Base-by-base conservation (phyloP, 2,797 vertebrate species). In the Trichosurus vulpecula region DNA sequence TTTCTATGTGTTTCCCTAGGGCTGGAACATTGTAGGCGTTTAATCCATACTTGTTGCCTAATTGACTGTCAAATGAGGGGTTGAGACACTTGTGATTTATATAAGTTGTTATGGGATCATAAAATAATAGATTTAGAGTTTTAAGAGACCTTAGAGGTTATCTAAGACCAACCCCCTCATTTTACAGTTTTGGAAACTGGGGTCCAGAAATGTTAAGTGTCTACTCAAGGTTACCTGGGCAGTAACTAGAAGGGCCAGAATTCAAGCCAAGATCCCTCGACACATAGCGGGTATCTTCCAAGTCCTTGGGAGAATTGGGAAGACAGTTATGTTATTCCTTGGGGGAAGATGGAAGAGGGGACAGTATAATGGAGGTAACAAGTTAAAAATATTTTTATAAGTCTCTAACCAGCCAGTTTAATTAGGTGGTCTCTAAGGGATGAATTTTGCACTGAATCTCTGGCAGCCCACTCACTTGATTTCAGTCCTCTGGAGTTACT, bases 401-500 rank as follows among this genome's bases (percentile, higher is more conserved):
- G 41, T 81, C 9, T 81, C 81, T 47, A 35, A 47, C 35, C 22
- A 81, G 41, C n/a, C 74, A 25, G 22, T 81, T 27, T 81, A 10
- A 47, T 81, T 47, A 81, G 41, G 74, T 10, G 74, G 81, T 41
- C 41, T 47, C n/a, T 11, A 25, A 81, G 74, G 41, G 81, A 56
- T 89, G 56, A 94, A 53, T 90, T 93, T 94, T 95, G 92, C 92
- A 58, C 91, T 53, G 12, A 81, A 0, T 91, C 54, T 96, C 58
- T 92, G 87, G 94, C 92, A 94, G 96, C 90, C 66, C 41, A 8
- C 56, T 95, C 30, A 1, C 61, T 93, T 52, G 89, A 52, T 93
- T 94, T 95, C 52, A 29, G 52, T 22, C 58, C 87, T 87, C 91
- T 2, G 56, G 2, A 95, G 93, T 94, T 66, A 92, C 92, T 95